Evolutionary conservation across 2,113 vertebrate genomes (phyloP).

Genomic region (Dicerorhinus sumatrensis): DNA sequence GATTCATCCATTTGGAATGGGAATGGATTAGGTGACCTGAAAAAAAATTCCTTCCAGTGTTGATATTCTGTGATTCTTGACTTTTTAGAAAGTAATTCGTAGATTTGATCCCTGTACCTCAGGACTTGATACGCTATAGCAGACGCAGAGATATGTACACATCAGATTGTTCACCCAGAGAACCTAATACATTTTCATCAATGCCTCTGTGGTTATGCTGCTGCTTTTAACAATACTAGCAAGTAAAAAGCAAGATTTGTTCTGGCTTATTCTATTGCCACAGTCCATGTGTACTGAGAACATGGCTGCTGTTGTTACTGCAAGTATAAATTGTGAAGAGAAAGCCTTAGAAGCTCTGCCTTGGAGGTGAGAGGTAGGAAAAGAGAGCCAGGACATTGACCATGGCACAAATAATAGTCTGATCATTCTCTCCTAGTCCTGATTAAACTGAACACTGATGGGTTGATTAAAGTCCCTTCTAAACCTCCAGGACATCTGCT

Average conservation of each 20-base stretch:
- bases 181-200: neutral
- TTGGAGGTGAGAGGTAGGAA: neutral
- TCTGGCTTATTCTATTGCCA: neutral
- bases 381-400: neutral
- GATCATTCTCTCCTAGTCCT: neutral
- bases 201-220: neutral
- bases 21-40: neutral
- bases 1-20: neutral
- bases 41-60: neutral
- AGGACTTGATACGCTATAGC: neutral
- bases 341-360: neutral
- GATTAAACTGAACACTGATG: conserved; percentile 17
- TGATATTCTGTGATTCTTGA: neutral
- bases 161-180: neutral
- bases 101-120: neutral
- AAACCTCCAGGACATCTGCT: conserved; percentile 49
- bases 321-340: accelerated
- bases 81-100: conserved; percentile 5
- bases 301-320: neutral
- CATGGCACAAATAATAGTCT: neutral
- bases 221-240: neutral
- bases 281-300: neutral
- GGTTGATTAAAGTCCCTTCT: conserved; percentile 43
- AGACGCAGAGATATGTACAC: neutral
- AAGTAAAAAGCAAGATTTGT: neutral